These are phyloP conservation scores for Hoplostethus mediterraneus DNA, from an alignment of 2,797 vertebrate species.

Conservation along the genomic window DNA sequence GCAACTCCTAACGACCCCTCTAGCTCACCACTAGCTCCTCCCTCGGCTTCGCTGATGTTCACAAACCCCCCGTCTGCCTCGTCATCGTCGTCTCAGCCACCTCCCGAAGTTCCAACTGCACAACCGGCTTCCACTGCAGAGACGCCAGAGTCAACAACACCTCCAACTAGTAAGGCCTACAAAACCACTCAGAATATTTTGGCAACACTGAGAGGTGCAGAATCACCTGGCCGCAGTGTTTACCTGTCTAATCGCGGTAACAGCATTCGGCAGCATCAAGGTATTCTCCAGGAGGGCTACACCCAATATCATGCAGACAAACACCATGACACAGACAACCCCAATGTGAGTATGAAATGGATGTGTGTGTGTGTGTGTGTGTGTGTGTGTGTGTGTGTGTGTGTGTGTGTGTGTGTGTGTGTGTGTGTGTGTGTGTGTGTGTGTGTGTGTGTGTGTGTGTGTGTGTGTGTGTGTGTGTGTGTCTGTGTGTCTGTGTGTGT, in stretches of 20 bases:
- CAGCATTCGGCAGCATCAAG: slow-evolving; percentile 82
- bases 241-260: slow-evolving; percentile 86
- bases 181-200: slow-evolving; percentile 17
- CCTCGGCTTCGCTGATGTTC: slow-evolving; percentile 56
- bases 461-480: too few relatives aligned
- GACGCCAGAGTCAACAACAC: slow-evolving; percentile 21
- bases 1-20: slow-evolving; percentile 22
- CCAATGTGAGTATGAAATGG: slow-evolving; percentile 86
- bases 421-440: too few relatives aligned
- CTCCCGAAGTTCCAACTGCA: slow-evolving; percentile 22
- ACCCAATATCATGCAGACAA: slow-evolving; percentile 86
- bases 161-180: slow-evolving; percentile 35
- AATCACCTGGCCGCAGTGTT: slow-evolving; percentile 42
- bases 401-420: too few relatives aligned
- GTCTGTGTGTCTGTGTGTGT: too few relatives aligned
- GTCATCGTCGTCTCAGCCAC: slow-evolving; percentile 44
- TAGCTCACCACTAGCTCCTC: slow-evolving; percentile 42
- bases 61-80: slow-evolving; percentile 42
- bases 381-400: too few relatives aligned
- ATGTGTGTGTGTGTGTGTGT: too few relatives aligned
- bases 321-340: slow-evolving; percentile 90
- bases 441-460: too few relatives aligned
- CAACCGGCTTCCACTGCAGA: slow-evolving; percentile 40
- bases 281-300: slow-evolving; percentile 90
- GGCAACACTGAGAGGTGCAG: slow-evolving; percentile 11